These are phyloP conservation scores for Camelus dromedarius DNA, from an alignment of 2,113 vertebrate genomes.

Conservation along the genomic window DNA sequence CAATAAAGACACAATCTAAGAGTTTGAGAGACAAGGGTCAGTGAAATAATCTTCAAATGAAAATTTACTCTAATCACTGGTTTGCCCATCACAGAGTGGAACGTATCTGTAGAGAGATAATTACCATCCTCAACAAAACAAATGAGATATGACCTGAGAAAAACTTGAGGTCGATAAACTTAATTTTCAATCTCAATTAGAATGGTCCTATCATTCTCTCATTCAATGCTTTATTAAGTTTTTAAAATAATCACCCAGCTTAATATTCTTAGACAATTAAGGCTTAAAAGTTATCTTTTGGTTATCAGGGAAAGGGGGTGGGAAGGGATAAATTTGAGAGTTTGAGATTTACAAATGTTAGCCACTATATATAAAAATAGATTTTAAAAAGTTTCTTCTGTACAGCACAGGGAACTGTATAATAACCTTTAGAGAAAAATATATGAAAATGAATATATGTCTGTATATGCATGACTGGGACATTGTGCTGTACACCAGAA, in stretches of 20 bases:
- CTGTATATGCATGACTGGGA: too few relatives aligned
- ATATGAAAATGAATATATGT: too few relatives aligned
- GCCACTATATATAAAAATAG: too few relatives aligned
- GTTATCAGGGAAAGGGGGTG: too few relatives aligned
- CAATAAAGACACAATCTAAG: background rate
- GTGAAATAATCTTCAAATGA: conserved; percentile 13
- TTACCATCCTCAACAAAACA: conserved; percentile 14
- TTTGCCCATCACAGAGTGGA: background rate
- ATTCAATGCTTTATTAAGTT: background rate
- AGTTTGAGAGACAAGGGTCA: background rate
- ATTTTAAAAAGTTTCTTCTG: too few relatives aligned
- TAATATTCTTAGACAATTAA: conserved; percentile 39
- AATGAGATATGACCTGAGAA: conserved; percentile 23
- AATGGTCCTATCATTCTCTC: background rate
- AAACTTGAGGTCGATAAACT: background rate
- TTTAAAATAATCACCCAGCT: conserved; percentile 3
- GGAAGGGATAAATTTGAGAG: too few relatives aligned
- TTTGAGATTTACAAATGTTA: too few relatives aligned
- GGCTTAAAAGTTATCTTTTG: background rate
- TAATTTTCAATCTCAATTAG: background rate
- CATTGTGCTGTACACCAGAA: too few relatives aligned
- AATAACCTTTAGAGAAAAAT: too few relatives aligned
- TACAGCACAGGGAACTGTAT: too few relatives aligned
- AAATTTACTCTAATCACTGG: background rate
- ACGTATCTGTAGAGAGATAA: background rate